Percentiles rank a stretch among this genome's conserved stretches.
Conservation (phyloP, 1,140 invertebrate species). For the Phenacoccus solenopsis region DNA sequence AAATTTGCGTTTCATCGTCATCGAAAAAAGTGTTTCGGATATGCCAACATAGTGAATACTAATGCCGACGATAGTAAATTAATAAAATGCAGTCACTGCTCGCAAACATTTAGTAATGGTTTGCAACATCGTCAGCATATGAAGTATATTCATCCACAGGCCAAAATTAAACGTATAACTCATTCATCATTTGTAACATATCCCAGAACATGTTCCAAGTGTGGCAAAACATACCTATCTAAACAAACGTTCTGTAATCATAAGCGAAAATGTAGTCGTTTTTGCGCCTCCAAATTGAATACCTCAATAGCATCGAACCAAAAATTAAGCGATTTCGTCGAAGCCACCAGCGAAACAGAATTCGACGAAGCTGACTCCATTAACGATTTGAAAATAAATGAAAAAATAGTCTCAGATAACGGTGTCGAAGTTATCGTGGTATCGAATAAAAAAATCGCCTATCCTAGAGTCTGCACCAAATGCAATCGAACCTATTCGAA, state of each 20-base stretch:
- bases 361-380: too few species aligned
- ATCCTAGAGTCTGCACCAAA: neutral
- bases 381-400: too few species aligned
- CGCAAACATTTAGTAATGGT: neutral
- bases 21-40: neutral
- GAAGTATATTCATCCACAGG: neutral
- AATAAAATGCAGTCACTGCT: neutral
- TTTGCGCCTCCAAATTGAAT: too few species aligned
- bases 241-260: neutral
- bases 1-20: neutral
- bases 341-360: too few species aligned
- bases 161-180: neutral
- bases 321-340: too few species aligned
- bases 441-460: too few species aligned
- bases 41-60: neutral
- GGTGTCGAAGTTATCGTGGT: too few species aligned
- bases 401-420: too few species aligned
- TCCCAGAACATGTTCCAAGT: neutral
- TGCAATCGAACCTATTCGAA: neutral
- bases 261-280: neutral
- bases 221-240: neutral
- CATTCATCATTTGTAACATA: neutral
- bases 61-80: neutral
- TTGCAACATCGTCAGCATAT: neutral
- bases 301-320: too few species aligned